Evolutionary conservation across 1,140 invertebrate species (phyloP), one percentile per base, ranked within the genome.

Genomic region (Leptonema lineaticorne): DNA sequence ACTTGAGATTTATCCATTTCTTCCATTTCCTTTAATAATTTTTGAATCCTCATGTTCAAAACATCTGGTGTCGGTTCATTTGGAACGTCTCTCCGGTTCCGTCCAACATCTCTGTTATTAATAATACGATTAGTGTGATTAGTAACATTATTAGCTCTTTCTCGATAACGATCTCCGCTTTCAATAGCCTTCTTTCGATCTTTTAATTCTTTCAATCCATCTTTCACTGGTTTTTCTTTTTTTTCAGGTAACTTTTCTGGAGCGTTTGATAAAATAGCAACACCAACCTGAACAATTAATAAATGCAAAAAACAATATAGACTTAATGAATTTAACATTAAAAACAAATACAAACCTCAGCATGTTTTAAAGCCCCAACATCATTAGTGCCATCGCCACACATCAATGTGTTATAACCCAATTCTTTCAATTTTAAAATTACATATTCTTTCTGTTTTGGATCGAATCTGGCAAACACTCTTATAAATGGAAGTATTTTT

Each of bases 311-410:
- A 9, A 45, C 16, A 29, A 58, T 58, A 27, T 24, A 16, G 29
- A 16, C 20, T 24, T 30, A 29, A 58, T 24, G 26, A 8, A 30
- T 16, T 58, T 6, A 56, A 7, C n/a, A 53, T 66, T 59, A 78
- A n/a, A n/a, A 78, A 16, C 76, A 76, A 27, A 78, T 76, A 89
- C 95, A 95, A 78, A 97, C 94, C 82, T 97, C 89, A 33, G 98
- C 95, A 83, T 99, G 97, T 85, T 99, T 99, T 8, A 99, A 83
- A 22, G 98, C 98, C n/a, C 98, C 98, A 24, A 99, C 98, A 85
- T 99, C 98, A 82, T 99, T 99, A 1, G 98, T 99, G 69, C 98
- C 98, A 85, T 99, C 98, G n/a, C 98, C 98, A 79, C 97, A 99
- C 98, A 99, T 99, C 0, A 99, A 80, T 0, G 96, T 98, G 2